These are phyloP conservation scores for Raja brachyura DNA, from an alignment of 2,113 vertebrate genomes.

Conservation along the genomic window DNA sequence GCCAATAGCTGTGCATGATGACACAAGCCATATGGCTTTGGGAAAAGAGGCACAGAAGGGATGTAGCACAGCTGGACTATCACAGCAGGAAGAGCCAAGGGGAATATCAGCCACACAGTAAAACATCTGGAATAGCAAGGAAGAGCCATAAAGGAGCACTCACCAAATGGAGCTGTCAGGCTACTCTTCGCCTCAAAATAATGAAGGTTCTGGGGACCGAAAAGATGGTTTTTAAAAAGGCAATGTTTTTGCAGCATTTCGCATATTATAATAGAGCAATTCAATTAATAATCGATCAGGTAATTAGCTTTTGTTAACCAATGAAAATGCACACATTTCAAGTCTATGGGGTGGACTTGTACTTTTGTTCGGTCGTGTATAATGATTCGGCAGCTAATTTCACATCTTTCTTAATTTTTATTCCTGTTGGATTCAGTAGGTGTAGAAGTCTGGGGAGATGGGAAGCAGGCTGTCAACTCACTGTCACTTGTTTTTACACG, in stretches of 20 bases:
- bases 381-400: not conserved
- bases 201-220: not conserved
- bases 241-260: not conserved
- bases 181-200: constrained; percentile 6
- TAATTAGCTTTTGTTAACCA: not conserved
- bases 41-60: constrained; percentile 23
- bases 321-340: not conserved
- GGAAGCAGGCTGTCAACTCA: not conserved
- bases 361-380: not conserved
- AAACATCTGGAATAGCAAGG: constrained; percentile 24
- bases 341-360: not conserved
- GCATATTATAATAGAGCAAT: not conserved
- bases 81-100: constrained; percentile 28
- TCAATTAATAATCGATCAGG: not conserved
- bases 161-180: not conserved
- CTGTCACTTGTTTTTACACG: not conserved
- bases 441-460: not conserved
- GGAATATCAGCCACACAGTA: constrained; percentile 6
- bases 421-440: not conserved
- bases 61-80: constrained; percentile 35
- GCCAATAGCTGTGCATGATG: not conserved
- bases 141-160: not conserved
- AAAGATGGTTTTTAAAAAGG: not conserved
- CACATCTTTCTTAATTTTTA: not conserved
- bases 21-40: constrained; percentile 31